Conservation (phyloP, 2,888 invertebrate genomes). For the Rotaria socialis region DNA sequence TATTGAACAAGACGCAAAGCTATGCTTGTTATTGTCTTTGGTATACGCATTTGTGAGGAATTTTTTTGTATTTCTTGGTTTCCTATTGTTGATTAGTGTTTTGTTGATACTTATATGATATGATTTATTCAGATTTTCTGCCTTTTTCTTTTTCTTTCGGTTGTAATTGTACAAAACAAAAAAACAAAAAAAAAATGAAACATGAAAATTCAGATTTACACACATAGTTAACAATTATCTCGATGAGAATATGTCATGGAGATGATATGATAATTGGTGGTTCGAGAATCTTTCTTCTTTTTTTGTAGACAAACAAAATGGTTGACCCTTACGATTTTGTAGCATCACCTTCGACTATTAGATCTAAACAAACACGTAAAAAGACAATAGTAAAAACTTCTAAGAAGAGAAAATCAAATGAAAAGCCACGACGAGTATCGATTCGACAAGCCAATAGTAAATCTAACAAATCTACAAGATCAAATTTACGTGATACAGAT, state of each 20-base stretch:
- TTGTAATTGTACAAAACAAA: not conserved
- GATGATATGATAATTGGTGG: no score
- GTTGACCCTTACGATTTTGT: not conserved
- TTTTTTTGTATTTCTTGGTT: not conserved
- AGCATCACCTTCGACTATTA: not conserved
- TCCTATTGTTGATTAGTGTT: conserved; percentile 14
- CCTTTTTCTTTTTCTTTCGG: not conserved
- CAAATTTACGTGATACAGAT: not conserved
- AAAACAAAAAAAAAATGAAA: not conserved
- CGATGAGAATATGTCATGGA: not conserved
- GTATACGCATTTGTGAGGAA: not conserved
- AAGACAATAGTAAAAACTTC: not conserved
- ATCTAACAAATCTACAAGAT: not conserved
- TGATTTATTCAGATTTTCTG: conserved; percentile 4
- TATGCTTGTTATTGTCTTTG: conserved; percentile 5
- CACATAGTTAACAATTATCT: not conserved
- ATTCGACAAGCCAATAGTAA: not conserved
- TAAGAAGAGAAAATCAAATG: not conserved
- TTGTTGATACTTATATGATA: conserved; percentile 23
- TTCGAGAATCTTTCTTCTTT: not conserved
- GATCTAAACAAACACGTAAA: not conserved
- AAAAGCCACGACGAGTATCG: not conserved
- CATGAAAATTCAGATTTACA: not conserved
- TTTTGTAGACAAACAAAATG: not conserved
- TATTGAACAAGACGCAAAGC: not conserved